Evolutionary conservation across 1,140 invertebrate genomes (phyloP).

Genomic region (Galleria mellonella): DNA sequence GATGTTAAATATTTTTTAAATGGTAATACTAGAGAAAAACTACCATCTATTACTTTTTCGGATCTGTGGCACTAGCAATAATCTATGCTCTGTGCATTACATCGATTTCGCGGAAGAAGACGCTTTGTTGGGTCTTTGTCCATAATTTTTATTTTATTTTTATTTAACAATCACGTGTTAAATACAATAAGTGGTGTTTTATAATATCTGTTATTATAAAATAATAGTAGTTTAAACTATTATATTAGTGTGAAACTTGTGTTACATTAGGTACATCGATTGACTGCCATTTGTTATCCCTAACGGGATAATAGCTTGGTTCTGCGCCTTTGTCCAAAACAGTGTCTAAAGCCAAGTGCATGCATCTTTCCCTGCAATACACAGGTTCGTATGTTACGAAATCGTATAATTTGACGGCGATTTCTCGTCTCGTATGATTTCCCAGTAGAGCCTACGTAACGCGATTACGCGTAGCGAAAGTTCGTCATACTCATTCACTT

Average conservation of each 20-base stretch:
- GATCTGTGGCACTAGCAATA: too few relatives aligned
- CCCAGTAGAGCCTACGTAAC: constrained; percentile 30
- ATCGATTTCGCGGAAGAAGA: constrained; percentile 50
- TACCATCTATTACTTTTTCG: too few relatives aligned
- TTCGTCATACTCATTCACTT: constrained; percentile 49
- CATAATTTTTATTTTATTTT: constrained; percentile 64
- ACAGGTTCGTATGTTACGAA: constrained; percentile 44
- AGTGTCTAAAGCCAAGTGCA: constrained; percentile 72
- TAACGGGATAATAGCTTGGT: constrained; percentile 73
- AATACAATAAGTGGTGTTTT: constrained; percentile 28
- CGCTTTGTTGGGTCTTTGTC: constrained; percentile 48
- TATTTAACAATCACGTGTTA: constrained; percentile 37
- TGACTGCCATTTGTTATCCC: constrained; percentile 65
- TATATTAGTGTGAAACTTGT: constrained; percentile 39
- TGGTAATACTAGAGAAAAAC: too few relatives aligned
- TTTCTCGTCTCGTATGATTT: constrained; percentile 16
- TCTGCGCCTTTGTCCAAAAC: constrained; percentile 65
- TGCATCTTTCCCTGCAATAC: constrained; percentile 74
- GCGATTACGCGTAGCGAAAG: constrained; percentile 62
- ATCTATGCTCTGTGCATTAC: constrained; percentile 19
- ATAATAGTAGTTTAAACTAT: constrained; percentile 42
- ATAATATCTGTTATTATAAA: constrained; percentile 32
- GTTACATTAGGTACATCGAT: constrained; percentile 34
- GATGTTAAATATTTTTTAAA: too few relatives aligned
- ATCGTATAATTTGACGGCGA: constrained; percentile 3